Evolutionary conservation across 2,888 invertebrate species (phyloP).

Genomic region (Drosophila leonis): DNA sequence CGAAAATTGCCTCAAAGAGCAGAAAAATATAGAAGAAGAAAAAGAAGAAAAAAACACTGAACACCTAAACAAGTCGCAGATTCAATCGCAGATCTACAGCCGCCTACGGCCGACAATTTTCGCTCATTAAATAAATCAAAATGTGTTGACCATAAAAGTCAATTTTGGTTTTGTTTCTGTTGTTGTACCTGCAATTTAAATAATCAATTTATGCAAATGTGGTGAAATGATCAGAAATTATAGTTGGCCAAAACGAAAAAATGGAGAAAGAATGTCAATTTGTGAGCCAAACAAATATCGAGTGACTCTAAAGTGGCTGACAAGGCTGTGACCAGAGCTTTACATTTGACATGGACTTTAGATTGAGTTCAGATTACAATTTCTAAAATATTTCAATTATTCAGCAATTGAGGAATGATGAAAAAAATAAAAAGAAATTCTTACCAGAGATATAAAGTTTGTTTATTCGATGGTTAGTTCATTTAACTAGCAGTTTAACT

Average conservation of each 20-base stretch:
- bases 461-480: neutral
- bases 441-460: no score
- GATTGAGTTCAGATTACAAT: neutral
- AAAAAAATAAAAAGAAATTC: neutral
- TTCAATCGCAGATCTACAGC: constrained; percentile 47
- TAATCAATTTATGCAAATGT: constrained; percentile 54
- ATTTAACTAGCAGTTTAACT: neutral
- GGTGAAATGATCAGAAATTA: constrained; percentile 52
- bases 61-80: constrained; percentile 35
- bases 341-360: neutral
- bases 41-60: constrained; percentile 25
- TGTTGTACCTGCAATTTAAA: constrained; percentile 36
- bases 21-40: constrained; percentile 37
- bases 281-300: constrained; percentile 33
- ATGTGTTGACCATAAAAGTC: constrained; percentile 67
- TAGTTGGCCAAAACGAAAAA: constrained; percentile 4
- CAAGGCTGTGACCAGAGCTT: neutral
- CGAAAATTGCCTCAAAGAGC: constrained; percentile 66
- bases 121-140: constrained; percentile 77
- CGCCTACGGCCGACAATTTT: constrained; percentile 70
- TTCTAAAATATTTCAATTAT: neutral
- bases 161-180: constrained; percentile 24
- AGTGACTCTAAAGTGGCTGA: neutral
- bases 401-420: neutral
- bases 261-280: constrained; percentile 34